Percentiles rank a stretch among this genome's conserved stretches.
phyloP scores from a whole-genome alignment of 2,797 vertebrate species.

The Spea hammondii region DNA sequence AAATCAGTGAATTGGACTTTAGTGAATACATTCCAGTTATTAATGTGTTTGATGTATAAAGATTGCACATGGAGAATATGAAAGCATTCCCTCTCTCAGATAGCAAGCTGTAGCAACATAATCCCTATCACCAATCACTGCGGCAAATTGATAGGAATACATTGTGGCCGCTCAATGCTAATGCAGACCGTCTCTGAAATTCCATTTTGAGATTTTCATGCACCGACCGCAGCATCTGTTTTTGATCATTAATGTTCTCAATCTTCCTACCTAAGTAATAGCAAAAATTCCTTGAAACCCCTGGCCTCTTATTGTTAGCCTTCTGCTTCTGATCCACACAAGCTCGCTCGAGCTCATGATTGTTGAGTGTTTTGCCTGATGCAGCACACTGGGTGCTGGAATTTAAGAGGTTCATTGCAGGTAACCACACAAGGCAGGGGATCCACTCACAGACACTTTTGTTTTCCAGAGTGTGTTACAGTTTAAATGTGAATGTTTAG shows the following conservation, averaged over 20 bases:
- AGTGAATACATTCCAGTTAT: too few species aligned
- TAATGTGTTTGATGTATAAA: too few species aligned
- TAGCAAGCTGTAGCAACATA: neutral
- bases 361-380: slow-evolving; percentile 8
- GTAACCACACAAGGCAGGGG: neutral
- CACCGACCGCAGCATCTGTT: slow-evolving; percentile 29
- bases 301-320: neutral
- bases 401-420: slow-evolving; percentile 21
- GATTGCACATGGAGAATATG: neutral
- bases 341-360: slow-evolving; percentile 12
- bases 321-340: slow-evolving; percentile 16
- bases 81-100: neutral
- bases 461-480: neutral
- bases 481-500: neutral
- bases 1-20: too few species aligned
- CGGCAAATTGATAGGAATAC: neutral
- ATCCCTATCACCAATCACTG: slow-evolving; percentile 4
- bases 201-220: slow-evolving; percentile 13
- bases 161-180: slow-evolving; percentile 13
- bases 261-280: slow-evolving; percentile 25
- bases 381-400: neutral
- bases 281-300: slow-evolving; percentile 19
- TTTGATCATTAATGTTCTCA: slow-evolving; percentile 23
- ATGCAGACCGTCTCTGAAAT: slow-evolving; percentile 9
- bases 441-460: neutral